Conservation (phyloP, 1,140 invertebrate species). For the Thalassaphorura encarpata region DNA sequence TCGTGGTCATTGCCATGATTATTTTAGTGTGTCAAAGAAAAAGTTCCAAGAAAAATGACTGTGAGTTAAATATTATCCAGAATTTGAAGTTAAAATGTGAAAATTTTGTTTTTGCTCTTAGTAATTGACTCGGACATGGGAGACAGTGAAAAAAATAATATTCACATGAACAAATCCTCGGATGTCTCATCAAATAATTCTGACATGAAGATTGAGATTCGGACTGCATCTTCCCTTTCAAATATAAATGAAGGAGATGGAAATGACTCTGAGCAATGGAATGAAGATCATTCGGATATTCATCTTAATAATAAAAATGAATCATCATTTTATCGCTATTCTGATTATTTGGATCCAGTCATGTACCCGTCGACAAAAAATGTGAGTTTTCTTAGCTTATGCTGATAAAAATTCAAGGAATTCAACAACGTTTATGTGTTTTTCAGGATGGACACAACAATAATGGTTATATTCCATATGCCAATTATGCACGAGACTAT, state of each 20-base stretch:
- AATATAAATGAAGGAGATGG: conserved; percentile 57
- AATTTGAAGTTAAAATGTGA: background rate
- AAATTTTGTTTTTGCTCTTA: conserved; percentile 12
- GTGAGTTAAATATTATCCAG: conserved; percentile 28
- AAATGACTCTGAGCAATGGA: conserved; percentile 44
- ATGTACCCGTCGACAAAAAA: conserved; percentile 65
- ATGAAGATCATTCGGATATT: conserved; percentile 37
- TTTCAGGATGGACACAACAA: conserved; percentile 64
- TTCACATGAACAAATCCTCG: conserved; percentile 59
- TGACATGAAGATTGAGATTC: conserved; percentile 75
- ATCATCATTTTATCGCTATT: conserved; percentile 64
- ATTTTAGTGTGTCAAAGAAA: conserved; percentile 53
- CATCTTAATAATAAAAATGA: conserved; percentile 37
- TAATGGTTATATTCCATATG: conserved; percentile 80
- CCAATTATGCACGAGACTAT: conserved; percentile 74
- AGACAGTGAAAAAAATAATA: conserved; percentile 64
- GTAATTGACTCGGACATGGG: conserved; percentile 45
- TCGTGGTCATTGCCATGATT: conserved; percentile 52
- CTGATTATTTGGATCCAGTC: conserved; percentile 72
- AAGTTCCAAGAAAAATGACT: conserved; percentile 41
- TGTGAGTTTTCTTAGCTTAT: conserved; percentile 28
- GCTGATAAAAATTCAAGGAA: no score
- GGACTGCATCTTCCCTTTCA: conserved; percentile 68
- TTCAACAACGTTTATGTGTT: no score
- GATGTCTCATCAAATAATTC: conserved; percentile 75